phyloP scores from a whole-genome alignment of 2,888 invertebrate species.

The Serrognathus titanus region DNA sequence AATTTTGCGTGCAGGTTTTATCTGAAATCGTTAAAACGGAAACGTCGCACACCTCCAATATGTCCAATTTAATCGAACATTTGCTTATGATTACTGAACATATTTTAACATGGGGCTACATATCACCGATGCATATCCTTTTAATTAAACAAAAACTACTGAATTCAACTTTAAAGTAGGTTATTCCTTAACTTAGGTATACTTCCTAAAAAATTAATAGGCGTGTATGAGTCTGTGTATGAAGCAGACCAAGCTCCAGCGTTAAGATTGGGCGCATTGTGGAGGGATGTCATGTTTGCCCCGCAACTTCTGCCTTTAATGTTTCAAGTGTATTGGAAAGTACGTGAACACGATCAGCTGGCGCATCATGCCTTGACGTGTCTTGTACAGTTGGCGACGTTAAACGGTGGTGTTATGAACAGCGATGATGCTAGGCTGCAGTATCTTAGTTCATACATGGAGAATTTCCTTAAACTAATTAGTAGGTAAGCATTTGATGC shows the following conservation, averaged over 20 bases:
- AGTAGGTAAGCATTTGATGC: slow-evolving; percentile 47
- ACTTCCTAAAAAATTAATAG: slow-evolving; percentile 67
- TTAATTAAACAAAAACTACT: slow-evolving; percentile 8
- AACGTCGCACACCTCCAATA: slow-evolving; percentile 50
- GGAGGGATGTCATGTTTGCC: slow-evolving; percentile 75
- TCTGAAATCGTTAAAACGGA: slow-evolving; percentile 57
- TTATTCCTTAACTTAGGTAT: slow-evolving; percentile 26
- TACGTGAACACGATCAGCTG: slow-evolving; percentile 70
- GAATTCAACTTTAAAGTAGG: not conserved
- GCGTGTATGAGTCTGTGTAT: slow-evolving; percentile 67
- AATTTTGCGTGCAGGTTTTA: slow-evolving; percentile 64
- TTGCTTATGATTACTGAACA: slow-evolving; percentile 75
- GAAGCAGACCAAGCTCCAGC: slow-evolving; percentile 62
- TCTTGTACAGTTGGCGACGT: slow-evolving; percentile 73
- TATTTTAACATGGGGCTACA: slow-evolving; percentile 79
- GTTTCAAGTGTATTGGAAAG: slow-evolving; percentile 80
- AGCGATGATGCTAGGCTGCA: slow-evolving; percentile 50
- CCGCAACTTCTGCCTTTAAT: slow-evolving; percentile 72
- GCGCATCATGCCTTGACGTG: slow-evolving; percentile 77
- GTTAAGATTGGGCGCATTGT: slow-evolving; percentile 61
- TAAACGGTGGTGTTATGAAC: slow-evolving; percentile 59
- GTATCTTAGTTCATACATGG: slow-evolving; percentile 59
- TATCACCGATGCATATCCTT: slow-evolving; percentile 55
- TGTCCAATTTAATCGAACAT: slow-evolving; percentile 62
- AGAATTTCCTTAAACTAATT: slow-evolving; percentile 59